Evolutionary conservation across 2,797 vertebrate genomes (phyloP).

Genomic region (Tapera naevia): DNA sequence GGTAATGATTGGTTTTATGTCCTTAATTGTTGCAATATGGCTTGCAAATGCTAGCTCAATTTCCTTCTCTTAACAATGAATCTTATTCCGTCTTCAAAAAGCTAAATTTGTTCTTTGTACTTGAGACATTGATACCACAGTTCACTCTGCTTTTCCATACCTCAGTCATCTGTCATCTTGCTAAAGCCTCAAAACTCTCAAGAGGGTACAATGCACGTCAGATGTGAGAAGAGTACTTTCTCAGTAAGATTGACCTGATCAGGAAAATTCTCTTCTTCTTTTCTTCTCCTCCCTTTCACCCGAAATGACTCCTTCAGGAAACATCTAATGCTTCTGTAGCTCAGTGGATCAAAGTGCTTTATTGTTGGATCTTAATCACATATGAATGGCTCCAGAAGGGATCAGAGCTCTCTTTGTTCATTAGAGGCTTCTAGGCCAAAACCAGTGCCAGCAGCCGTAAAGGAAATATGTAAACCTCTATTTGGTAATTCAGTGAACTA

Average conservation of each 20-base stretch:
- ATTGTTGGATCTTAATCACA: constrained; percentile 53
- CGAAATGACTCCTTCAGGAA: constrained; percentile 53
- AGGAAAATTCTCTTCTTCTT: constrained; percentile 18
- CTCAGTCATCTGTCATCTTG: constrained; percentile 38
- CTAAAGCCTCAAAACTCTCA: constrained; percentile 35
- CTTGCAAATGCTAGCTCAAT: neutral
- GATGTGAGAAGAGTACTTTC: constrained; percentile 12
- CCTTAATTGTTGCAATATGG: neutral
- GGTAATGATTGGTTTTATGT: neutral
- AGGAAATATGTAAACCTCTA: constrained; percentile 37
- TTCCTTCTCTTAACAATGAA: neutral
- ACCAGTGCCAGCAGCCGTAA: constrained; percentile 15
- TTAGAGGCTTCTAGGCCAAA: constrained; percentile 39
- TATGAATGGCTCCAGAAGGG: constrained; percentile 41
- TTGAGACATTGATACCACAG: neutral
- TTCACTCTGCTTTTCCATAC: constrained; percentile 16
- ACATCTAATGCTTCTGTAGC: constrained; percentile 22
- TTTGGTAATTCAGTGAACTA: constrained; percentile 35
- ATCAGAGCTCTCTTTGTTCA: constrained; percentile 58
- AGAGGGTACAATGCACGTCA: neutral
- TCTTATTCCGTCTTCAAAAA: neutral
- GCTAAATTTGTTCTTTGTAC: neutral
- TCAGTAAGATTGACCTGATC: constrained; percentile 36
- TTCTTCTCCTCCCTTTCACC: constrained; percentile 44
- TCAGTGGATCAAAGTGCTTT: constrained; percentile 44